A percentile compares a stretch with the other conserved stretches of the same genome.
phyloP scores from a whole-genome alignment of 2,113 vertebrate species.

The Copsychus sechellarum region DNA sequence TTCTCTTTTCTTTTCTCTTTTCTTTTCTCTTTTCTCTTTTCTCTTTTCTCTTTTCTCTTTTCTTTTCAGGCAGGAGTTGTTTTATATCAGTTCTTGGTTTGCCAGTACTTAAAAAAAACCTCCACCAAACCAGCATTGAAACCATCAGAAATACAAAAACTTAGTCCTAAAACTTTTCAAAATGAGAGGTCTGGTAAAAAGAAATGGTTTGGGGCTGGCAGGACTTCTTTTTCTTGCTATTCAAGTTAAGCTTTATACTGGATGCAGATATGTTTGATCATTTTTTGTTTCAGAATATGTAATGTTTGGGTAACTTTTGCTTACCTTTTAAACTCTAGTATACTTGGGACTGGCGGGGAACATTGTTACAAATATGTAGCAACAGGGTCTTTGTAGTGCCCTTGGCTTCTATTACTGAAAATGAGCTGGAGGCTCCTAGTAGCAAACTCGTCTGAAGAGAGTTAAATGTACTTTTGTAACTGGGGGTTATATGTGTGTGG shows the following conservation, averaged over 20 bases:
- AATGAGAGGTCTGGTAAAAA: background rate
- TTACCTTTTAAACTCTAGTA: background rate
- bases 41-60: no score
- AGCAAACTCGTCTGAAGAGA: background rate
- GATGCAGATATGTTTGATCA: background rate
- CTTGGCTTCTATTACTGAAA: background rate
- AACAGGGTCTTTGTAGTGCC: accelerated
- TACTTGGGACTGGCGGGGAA: background rate
- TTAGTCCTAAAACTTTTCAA: background rate
- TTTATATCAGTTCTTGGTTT: background rate
- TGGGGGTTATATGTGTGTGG: accelerated
- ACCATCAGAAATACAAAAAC: background rate
- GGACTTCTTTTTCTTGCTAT: background rate
- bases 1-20: no score
- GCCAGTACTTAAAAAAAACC: background rate
- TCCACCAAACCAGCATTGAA: background rate
- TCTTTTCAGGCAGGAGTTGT: no score
- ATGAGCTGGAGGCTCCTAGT: background rate
- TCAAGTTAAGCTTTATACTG: background rate
- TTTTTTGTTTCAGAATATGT: background rate
- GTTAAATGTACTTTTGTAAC: background rate
- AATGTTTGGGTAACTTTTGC: background rate
- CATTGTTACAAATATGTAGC: background rate
- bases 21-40: no score
- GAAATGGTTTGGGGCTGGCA: accelerated